Percentiles rank a stretch among this genome's conserved stretches.
phyloP scores from a whole-genome alignment of 2,113 vertebrate genomes.

The Xerus inauris region DNA sequence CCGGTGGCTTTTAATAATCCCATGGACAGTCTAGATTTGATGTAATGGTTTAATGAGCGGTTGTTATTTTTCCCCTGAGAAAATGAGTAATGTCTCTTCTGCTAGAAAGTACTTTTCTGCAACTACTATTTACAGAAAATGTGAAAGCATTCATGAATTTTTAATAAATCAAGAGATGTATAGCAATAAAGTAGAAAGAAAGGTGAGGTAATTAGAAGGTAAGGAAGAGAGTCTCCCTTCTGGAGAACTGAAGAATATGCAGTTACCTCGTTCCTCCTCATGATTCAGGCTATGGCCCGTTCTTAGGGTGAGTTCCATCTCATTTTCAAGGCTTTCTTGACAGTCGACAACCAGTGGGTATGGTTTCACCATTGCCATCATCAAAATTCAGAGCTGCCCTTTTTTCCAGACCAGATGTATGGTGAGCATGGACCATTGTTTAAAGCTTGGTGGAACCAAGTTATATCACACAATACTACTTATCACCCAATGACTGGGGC shows the following conservation, averaged over 20 bases:
- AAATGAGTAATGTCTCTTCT: conserved; percentile 63
- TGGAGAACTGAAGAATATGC: background rate
- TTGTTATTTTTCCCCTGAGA: conserved; percentile 78
- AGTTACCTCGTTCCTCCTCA: background rate
- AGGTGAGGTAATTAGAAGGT: conserved; percentile 61
- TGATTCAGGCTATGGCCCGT: background rate
- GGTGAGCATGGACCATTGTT: background rate
- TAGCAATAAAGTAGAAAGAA: conserved; percentile 21
- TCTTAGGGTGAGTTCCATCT: background rate
- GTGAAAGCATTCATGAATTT: conserved; percentile 3
- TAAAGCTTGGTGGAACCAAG: background rate
- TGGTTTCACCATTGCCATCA: background rate
- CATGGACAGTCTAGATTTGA: conserved; percentile 59
- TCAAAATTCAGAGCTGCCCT: background rate
- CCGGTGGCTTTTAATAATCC: conserved; percentile 43
- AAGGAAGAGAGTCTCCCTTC: background rate
- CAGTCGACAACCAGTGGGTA: background rate
- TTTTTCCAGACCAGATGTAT: background rate
- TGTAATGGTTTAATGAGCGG: conserved; percentile 69
- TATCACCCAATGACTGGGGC: background rate
- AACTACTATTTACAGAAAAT: conserved; percentile 64
- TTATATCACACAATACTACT: background rate
- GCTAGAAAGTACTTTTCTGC: conserved; percentile 60
- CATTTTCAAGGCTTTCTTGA: background rate
- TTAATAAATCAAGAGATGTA: conserved; percentile 37